Evolutionary conservation across 2,888 invertebrate species (phyloP).

Genomic region (Dicranocentrus wangi): DNA sequence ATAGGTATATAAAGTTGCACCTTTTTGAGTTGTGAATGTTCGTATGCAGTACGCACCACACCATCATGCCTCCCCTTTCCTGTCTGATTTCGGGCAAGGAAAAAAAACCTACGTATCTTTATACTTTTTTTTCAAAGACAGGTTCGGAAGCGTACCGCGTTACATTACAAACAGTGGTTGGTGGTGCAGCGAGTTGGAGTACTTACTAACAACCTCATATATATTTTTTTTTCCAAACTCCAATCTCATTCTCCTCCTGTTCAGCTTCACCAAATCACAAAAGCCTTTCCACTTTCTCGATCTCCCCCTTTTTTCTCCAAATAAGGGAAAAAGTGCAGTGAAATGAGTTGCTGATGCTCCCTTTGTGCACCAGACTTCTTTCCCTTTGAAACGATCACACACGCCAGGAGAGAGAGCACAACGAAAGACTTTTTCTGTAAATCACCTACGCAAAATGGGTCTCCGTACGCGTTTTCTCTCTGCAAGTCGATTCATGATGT

Average conservation of each 20-base stretch:
- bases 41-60: conserved; percentile 26
- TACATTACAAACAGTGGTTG: not conserved
- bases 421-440: too few species aligned
- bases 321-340: conserved; percentile 3
- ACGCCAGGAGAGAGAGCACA: too few species aligned
- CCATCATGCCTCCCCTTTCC: not conserved
- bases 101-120: too few species aligned
- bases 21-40: not conserved
- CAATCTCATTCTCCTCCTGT: conserved; percentile 7
- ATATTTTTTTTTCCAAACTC: too few species aligned
- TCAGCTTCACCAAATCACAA: conserved; percentile 12
- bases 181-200: not conserved
- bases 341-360: not conserved
- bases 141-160: too few species aligned
- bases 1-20: conserved; percentile 28
- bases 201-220: too few species aligned
- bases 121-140: too few species aligned
- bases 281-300: conserved; percentile 4
- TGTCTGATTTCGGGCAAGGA: not conserved
- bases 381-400: too few species aligned
- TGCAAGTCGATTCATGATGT: too few species aligned
- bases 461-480: too few species aligned
- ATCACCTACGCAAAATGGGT: too few species aligned
- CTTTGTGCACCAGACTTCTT: conserved; percentile 4
- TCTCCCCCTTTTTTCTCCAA: not conserved